Evolutionary conservation across 2,113 vertebrate species (phyloP).

Genomic region (Vidua macroura): DNA sequence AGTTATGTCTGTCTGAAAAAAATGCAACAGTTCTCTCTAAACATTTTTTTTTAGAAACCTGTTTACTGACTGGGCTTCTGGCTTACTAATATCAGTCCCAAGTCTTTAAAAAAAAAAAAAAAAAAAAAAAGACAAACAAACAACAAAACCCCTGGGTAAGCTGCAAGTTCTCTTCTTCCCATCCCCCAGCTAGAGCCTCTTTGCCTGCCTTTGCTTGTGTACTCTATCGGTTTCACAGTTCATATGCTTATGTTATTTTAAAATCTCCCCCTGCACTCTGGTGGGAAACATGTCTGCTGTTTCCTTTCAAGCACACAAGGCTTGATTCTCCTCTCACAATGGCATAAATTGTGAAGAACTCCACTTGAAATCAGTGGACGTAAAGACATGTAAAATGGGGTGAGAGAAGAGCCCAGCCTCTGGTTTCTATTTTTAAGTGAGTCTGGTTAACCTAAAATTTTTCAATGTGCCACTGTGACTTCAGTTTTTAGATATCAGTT

Average conservation of each 20-base stretch:
- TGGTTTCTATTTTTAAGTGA: constrained; percentile 60
- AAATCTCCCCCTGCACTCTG: constrained; percentile 40
- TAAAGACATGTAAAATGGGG: constrained; percentile 66
- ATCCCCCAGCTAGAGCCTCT: constrained; percentile 24
- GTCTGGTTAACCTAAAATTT: constrained; percentile 38
- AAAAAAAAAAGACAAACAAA: neutral
- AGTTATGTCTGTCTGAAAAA: neutral
- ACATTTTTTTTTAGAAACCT: neutral
- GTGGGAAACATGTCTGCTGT: constrained; percentile 56
- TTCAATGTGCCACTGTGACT: constrained; percentile 36
- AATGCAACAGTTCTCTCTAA: neutral
- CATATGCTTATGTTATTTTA: constrained; percentile 42
- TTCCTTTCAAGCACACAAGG: constrained; percentile 61
- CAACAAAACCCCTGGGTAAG: neutral
- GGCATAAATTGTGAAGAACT: constrained; percentile 65
- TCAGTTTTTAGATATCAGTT: constrained; percentile 17
- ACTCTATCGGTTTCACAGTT: constrained; percentile 60
- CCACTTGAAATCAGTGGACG: constrained; percentile 43
- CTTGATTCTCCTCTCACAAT: constrained; percentile 64
- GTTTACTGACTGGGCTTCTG: neutral
- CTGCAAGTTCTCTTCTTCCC: neutral
- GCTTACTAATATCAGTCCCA: neutral
- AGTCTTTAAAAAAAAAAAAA: neutral
- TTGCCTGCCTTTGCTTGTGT: constrained; percentile 45
- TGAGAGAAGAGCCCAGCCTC: constrained; percentile 46